These are phyloP conservation scores for Mya arenaria DNA, from an alignment of 1,140 invertebrate genomes.

Conservation along the genomic window DNA sequence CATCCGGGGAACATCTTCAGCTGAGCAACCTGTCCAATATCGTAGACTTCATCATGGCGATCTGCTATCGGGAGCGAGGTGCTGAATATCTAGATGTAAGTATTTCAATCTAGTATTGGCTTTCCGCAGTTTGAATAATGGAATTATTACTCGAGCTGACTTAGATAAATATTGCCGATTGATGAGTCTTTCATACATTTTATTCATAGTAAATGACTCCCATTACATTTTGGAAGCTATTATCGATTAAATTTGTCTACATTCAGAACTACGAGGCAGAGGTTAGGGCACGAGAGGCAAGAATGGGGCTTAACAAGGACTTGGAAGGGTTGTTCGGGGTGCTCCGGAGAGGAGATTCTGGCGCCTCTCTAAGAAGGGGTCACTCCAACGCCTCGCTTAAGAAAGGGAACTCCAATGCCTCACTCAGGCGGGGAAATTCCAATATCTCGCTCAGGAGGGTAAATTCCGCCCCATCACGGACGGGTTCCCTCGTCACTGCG, in stretches of 20 bases:
- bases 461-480: background rate
- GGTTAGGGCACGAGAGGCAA: constrained; percentile 55
- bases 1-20: constrained; percentile 68
- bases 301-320: constrained; percentile 58
- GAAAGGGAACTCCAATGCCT: background rate
- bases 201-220: no score
- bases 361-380: constrained; percentile 15
- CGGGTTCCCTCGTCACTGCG: background rate
- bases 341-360: constrained; percentile 42
- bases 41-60: constrained; percentile 73
- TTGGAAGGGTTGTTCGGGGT: constrained; percentile 60
- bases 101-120: no score
- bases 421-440: no score
- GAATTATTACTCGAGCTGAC: no score
- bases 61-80: constrained; percentile 71
- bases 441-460: background rate
- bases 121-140: no score
- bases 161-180: no score
- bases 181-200: no score
- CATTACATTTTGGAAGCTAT: no score
- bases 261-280: constrained; percentile 62
- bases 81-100: constrained; percentile 64
- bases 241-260: no score
- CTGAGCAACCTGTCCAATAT: constrained; percentile 65
- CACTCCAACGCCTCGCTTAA: background rate